Evolutionary conservation across 2,113 vertebrate genomes (phyloP).

Genomic region (Tetrax tetrax): DNA sequence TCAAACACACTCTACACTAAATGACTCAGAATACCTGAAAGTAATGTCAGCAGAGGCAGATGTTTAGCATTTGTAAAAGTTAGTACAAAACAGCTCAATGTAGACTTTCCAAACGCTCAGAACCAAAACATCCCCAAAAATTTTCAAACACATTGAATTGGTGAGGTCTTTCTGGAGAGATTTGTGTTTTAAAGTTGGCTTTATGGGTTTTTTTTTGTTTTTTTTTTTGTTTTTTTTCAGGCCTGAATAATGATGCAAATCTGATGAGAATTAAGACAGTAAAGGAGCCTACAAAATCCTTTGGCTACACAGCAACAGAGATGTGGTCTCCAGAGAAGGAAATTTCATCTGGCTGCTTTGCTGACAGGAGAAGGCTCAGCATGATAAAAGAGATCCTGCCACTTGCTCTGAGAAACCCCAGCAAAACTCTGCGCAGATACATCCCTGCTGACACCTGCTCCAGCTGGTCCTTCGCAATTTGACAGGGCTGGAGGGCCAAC

Average conservation of each 20-base stretch:
- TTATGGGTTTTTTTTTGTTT: background rate
- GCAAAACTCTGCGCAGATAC: conserved; percentile 28
- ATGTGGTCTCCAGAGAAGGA: conserved; percentile 63
- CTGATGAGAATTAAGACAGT: conserved; percentile 61
- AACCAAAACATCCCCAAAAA: conserved; percentile 12
- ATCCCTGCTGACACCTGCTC: conserved; percentile 73
- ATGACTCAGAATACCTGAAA: background rate
- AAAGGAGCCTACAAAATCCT: conserved; percentile 59
- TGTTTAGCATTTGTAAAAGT: conserved; percentile 8
- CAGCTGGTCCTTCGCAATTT: conserved; percentile 49
- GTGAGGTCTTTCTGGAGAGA: background rate
- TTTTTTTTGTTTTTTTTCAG: background rate
- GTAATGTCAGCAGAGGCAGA: background rate
- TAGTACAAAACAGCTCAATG: background rate
- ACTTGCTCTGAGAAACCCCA: conserved; percentile 63
- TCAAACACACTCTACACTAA: background rate
- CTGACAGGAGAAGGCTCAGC: conserved; percentile 76
- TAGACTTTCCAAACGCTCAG: background rate
- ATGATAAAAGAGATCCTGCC: conserved; percentile 76
- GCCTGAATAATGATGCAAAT: conserved; percentile 43
- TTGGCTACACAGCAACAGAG: conserved; percentile 54
- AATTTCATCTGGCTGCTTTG: conserved; percentile 70
- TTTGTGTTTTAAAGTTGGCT: background rate
- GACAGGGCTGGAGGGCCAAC: conserved; percentile 15
- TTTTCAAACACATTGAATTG: background rate